These are phyloP conservation scores for Drosophila mayri DNA, from an alignment of 1,140 invertebrate genomes.

Conservation along the genomic window DNA sequence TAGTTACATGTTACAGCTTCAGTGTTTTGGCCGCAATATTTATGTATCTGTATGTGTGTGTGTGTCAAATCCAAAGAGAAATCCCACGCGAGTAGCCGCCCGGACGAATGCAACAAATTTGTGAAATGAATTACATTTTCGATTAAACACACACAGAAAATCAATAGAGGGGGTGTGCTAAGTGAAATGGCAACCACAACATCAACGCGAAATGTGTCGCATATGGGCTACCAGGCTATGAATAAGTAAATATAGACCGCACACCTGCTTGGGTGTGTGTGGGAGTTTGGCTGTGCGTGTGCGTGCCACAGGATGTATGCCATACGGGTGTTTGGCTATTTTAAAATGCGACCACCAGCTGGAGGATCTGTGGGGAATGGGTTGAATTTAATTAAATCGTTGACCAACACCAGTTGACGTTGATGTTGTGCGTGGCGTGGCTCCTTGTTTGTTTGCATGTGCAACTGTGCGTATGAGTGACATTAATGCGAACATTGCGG, in stretches of 20 bases:
- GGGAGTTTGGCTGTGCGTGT: neutral
- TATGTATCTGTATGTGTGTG: conserved; percentile 16
- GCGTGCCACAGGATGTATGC: conserved; percentile 13
- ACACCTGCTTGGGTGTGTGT: conserved; percentile 18
- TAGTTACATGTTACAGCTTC: conserved; percentile 24
- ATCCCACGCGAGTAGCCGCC: conserved; percentile 8
- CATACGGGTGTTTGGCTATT: conserved; percentile 54
- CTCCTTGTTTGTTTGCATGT: conserved; percentile 64
- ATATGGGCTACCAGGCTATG: conserved; percentile 64
- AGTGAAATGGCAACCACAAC: conserved; percentile 58
- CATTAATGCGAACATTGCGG: conserved; percentile 78
- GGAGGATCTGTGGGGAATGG: conserved; percentile 43
- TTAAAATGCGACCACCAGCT: conserved; percentile 59
- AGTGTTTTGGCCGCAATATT: conserved; percentile 23
- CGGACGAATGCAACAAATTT: conserved; percentile 22
- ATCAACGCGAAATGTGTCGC: conserved; percentile 66
- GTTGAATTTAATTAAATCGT: conserved; percentile 80
- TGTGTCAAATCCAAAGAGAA: neutral
- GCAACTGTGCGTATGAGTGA: conserved; percentile 82
- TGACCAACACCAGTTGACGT: conserved; percentile 61
- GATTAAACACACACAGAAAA: conserved; percentile 43
- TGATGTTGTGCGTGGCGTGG: conserved; percentile 20
- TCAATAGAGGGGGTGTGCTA: conserved; percentile 35
- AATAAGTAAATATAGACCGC: conserved; percentile 78
- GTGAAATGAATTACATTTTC: conserved; percentile 43